Base-by-base conservation (phyloP, 2,797 vertebrate species). In the Spizella passerina region DNA sequence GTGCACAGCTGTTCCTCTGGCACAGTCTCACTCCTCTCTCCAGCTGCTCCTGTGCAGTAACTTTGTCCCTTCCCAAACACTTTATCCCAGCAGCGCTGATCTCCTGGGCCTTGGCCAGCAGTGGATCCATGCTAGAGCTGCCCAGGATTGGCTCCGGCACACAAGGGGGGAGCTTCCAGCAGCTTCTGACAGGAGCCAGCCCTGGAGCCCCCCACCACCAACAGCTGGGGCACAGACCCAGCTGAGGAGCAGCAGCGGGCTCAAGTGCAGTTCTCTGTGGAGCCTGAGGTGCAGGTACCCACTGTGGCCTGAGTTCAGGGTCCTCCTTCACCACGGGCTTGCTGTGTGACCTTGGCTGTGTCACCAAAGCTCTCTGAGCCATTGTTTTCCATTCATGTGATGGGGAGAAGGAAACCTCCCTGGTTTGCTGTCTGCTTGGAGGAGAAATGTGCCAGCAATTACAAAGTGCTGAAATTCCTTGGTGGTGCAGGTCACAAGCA, bases 301-400 rank as follows among this genome's bases (percentile, higher is more conserved):
- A 1, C 18, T 15, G 10, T 53, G 46, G 29, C 46, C 57, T 61
- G 46, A 7, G 11, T 21, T 73, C 19, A 24, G 14, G 39, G 13
- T 56, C 18, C 14, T 36, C 29, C 56, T 41, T 47, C 10, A 1
- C 7, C 23, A 9, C 0, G 0, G 72, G 9, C 36, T 12, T 3
- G 10, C 15, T 9, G 20, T 26, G 55, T 77, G 44, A 32, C 81
- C 56, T 41, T 50, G 81, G 49, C 11, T 47, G 9, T 69, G 65
- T 44, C 57, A 9, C 38, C 29, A 4, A 2, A 44, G 41, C n/a
- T 66, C 30, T 86, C 64, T 32, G 2, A 73, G 78, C 59, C 15
- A 1, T 14, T 64, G 16, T 38, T 95, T 36, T 14, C 65, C 30
- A 13, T 26, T 44, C 12, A 4, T 56, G 21, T 16, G 12, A 26